Base-by-base conservation (phyloP, 2,113 vertebrate genomes). In the Tupaia tana region DNA sequence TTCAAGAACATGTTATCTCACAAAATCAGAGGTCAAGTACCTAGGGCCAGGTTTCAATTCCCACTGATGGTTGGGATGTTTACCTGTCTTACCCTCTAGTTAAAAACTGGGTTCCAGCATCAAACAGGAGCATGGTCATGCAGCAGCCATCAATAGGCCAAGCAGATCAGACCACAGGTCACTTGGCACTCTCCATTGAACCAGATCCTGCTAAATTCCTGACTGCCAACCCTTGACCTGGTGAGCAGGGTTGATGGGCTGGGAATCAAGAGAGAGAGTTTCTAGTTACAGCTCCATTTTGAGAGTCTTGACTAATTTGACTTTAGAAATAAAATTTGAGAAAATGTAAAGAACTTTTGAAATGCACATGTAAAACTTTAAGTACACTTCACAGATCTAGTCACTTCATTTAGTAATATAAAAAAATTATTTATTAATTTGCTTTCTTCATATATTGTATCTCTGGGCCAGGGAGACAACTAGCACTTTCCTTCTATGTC, bases 151-250 rank as follows among this genome's bases (percentile, higher is more conserved):
- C 89, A 64, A 79, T 0, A 91, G 25, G 70, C 25, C 52, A 79
- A 27, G 16, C 91, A 81, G 80, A 78, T 63, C 13, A 81, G 91
- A 89, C 70, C 95, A 96, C 91, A 95, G 83, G 93, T 91, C 96
- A 95, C 71, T 58, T 95, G 96, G 92, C 96, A 83, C n/a, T 78
- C 79, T 67, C 74, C 69, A 59, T 14, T 58, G 25, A 80, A 64
- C 24, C 75, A 81, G 31, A 95, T 82, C 70, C 80, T 75, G 69
- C 66, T 77, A 22, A 91, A 83, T 22, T 43, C n/a, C 78, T 43
- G 34, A 31, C 31, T 56, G 85, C 22, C 86, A 95, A 95, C 61
- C 54, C 82, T 58, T 92, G 89, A 86, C 77, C 96, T 85, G 74
- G 22, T 52, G 25, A 89, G 66, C 0, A 88, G 54, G 52, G 86